Base-by-base conservation (phyloP, 2,113 vertebrate genomes). In the Macroglossus sobrinus region DNA sequence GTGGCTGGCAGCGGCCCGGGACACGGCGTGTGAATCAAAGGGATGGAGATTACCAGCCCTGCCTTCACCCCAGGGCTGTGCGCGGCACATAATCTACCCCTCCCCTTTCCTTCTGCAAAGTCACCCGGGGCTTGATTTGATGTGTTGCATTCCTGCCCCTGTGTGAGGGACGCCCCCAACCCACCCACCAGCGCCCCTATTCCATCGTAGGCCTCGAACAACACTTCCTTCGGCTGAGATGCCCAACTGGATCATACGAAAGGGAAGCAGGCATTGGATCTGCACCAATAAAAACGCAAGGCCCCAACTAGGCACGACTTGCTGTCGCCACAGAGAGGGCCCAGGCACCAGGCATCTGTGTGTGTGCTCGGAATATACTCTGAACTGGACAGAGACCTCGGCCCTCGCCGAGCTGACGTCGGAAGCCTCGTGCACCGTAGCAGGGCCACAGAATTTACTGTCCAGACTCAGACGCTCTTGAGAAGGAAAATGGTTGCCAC, bases 61-160 rank as follows among this genome's bases (percentile, higher is more conserved):
- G 84, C 74, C 63, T 75, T 84, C 26, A 0, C 0, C 1, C 78
- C 53, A 43, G 64, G 84, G 18, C 87, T 80, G 55, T 15, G 40
- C 84, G 16, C n/a, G 90, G 80, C 50, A 45, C 74, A 84, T 22
- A 43, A 85, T 30, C 28, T 53, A 43, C 89, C n/a, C 85, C 89
- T 30, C 85, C 10, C 14, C 64, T 84, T 92, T 88, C 76, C 94
- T 84, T 69, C 11, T 2, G 24, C 71, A 81, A 81, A 84, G 61
- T 53, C 64, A 81, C 64, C 94, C 1, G 6, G 71, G 35, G 87
- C 71, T 90, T 6, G 2, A 21, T 78, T 94, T 57, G 40, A 87
- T 88, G 50, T 68, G 43, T 74, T 96, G 94, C 24, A 40, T 89
- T 95, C 90, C 91, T 85, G 76, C 50, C 61, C 43, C 93, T 64